A percentile compares a stretch with the other conserved stretches of the same genome.
These are phyloP conservation scores for Stenoptilia bipunctidactyla DNA, from an alignment of 2,888 invertebrate genomes.

Conservation along the genomic window DNA sequence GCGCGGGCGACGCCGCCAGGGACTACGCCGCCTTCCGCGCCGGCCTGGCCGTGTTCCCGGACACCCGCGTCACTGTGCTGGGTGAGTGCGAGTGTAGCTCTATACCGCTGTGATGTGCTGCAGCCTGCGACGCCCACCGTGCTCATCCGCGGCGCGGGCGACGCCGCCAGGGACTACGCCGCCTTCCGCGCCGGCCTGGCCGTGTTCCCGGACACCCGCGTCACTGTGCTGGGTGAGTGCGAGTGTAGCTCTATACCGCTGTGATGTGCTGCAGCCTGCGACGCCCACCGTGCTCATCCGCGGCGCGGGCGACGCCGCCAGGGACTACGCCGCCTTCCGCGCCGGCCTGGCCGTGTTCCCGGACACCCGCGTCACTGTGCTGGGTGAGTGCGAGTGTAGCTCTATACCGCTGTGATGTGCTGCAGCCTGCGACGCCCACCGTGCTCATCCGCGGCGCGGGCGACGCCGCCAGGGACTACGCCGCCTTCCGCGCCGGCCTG, in stretches of 20 bases:
- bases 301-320: conserved; percentile 85
- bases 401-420: too few species aligned
- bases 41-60: conserved; percentile 91
- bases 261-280: conserved; percentile 88
- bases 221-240: neutral
- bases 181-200: conserved; percentile 89
- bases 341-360: conserved; percentile 91
- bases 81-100: neutral
- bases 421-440: conserved; percentile 87
- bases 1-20: conserved; percentile 83
- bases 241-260: neutral
- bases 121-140: conserved; percentile 89
- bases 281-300: conserved; percentile 87
- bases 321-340: conserved; percentile 88
- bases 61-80: conserved; percentile 52
- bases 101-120: too few species aligned
- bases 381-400: neutral
- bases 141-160: conserved; percentile 83
- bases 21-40: conserved; percentile 88
- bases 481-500: conserved; percentile 88
- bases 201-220: conserved; percentile 84
- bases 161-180: conserved; percentile 87
- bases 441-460: conserved; percentile 86
- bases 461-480: conserved; percentile 87
- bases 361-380: conserved; percentile 63